A percentile compares a stretch with the other conserved stretches of the same genome.
Evolutionary conservation across 2,888 invertebrate species (phyloP).

Genomic region (Nemapogon koenigi): DNA sequence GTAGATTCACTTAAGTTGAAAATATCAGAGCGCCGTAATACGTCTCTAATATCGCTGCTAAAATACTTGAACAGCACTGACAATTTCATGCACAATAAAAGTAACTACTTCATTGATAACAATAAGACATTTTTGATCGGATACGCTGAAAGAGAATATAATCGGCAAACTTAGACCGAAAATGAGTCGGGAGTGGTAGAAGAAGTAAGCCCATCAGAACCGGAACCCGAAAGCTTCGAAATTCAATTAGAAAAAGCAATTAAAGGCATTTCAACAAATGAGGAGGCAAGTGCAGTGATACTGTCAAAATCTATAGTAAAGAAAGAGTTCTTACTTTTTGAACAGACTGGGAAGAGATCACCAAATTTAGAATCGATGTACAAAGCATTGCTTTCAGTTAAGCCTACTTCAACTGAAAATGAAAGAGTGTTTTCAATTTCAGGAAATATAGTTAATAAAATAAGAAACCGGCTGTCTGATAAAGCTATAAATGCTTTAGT

Average conservation of each 20-base stretch:
- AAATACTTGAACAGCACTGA: slow-evolving; percentile 13
- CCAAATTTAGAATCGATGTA: slow-evolving; percentile 14
- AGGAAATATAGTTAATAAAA: slow-evolving; percentile 14
- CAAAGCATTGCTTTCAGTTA: slow-evolving; percentile 17
- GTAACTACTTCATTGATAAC: slow-evolving; percentile 14
- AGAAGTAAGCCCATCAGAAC: no score
- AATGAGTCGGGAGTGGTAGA: no score
- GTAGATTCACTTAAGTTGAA: no score
- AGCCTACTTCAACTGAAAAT: slow-evolving; percentile 14
- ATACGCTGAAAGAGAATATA: slow-evolving; percentile 10
- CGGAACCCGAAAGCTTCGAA: no score
- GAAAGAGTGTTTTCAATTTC: slow-evolving; percentile 13
- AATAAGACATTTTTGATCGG: slow-evolving; percentile 15
- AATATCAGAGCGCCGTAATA: no score
- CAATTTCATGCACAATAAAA: slow-evolving; percentile 15
- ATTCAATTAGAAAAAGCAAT: no score
- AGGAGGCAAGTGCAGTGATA: slow-evolving; percentile 12
- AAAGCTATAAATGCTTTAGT: slow-evolving; percentile 11
- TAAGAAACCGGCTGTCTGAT: slow-evolving; percentile 12
- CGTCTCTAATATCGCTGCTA: slow-evolving; percentile 17
- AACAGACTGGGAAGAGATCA: slow-evolving; percentile 15
- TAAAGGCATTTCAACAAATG: slow-evolving; percentile 15
- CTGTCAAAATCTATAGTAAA: slow-evolving; percentile 15
- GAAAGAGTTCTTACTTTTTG: slow-evolving; percentile 16
- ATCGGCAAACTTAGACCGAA: no score